Percentiles rank a stretch among this genome's conserved stretches.
These are phyloP conservation scores for Hypotaenidia okinawae DNA, from an alignment of 2,797 vertebrate species.

Conservation along the genomic window DNA sequence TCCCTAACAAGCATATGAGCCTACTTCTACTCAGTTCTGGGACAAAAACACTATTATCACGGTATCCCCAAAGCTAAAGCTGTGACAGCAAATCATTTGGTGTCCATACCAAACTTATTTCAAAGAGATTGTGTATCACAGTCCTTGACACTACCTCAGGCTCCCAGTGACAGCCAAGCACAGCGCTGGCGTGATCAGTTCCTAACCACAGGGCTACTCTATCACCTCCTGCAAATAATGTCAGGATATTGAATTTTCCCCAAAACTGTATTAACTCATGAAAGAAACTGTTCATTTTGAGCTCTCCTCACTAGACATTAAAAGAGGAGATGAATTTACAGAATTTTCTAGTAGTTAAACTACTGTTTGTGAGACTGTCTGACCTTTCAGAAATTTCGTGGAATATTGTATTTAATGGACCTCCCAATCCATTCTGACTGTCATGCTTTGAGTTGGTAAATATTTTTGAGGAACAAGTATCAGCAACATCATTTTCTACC, in stretches of 20 bases:
- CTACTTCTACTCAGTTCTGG: neutral
- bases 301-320: neutral
- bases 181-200: neutral
- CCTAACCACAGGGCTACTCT: slow-evolving; percentile 13
- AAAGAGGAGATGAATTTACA: neutral
- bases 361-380: neutral
- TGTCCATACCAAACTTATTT: neutral
- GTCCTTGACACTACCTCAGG: neutral
- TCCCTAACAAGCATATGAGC: neutral
- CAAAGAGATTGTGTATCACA: neutral
- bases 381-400: neutral
- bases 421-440: neutral
- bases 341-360: neutral
- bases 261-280: neutral
- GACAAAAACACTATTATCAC: neutral
- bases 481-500: neutral
- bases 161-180: neutral
- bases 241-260: neutral
- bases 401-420: neutral
- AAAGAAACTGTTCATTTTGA: neutral
- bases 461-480: neutral
- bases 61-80: neutral
- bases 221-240: neutral
- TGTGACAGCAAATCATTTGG: slow-evolving; percentile 3
- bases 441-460: neutral